Conservation (phyloP, 2,888 invertebrate genomes). For the Odontocolon sp. region DNA sequence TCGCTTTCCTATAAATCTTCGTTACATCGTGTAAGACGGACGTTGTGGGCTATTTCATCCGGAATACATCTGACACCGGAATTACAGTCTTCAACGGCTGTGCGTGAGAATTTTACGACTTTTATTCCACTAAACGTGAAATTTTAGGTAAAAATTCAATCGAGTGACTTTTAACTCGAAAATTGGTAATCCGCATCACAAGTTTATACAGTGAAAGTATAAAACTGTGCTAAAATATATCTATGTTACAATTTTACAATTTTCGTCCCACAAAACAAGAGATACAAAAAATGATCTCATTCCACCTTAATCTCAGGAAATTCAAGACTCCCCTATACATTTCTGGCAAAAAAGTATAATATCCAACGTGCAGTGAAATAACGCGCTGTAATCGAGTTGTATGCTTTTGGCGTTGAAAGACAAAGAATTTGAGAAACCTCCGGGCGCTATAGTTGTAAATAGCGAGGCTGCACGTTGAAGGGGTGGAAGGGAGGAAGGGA, state of each 20-base stretch:
- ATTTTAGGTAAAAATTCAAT: background rate
- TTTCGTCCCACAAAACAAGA: too few relatives aligned
- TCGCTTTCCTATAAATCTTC: slow-evolving; percentile 62
- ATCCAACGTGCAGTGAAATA: too few relatives aligned
- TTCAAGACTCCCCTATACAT: too few relatives aligned
- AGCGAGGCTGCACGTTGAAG: background rate
- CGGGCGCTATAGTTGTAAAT: slow-evolving; percentile 10
- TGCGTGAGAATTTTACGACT: slow-evolving; percentile 1
- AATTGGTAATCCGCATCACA: too few relatives aligned
- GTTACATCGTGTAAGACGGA: slow-evolving; percentile 62
- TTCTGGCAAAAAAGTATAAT: too few relatives aligned
- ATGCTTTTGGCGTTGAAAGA: slow-evolving; percentile 46
- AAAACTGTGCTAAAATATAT: too few relatives aligned
- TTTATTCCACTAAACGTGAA: background rate
- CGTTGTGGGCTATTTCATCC: slow-evolving; percentile 57
- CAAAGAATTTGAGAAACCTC: slow-evolving; percentile 34
- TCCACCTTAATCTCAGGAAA: too few relatives aligned
- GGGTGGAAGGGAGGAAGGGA: slow-evolving; percentile 18
- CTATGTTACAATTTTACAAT: too few relatives aligned
- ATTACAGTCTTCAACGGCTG: slow-evolving; percentile 12
- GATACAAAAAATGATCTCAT: too few relatives aligned
- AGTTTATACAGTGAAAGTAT: too few relatives aligned
- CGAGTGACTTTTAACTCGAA: too few relatives aligned
- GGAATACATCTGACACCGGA: slow-evolving; percentile 47
- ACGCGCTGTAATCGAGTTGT: slow-evolving; percentile 46